Evolutionary conservation across 2,113 vertebrate species (phyloP).

Genomic region (Hippocampus guttulatus): DNA sequence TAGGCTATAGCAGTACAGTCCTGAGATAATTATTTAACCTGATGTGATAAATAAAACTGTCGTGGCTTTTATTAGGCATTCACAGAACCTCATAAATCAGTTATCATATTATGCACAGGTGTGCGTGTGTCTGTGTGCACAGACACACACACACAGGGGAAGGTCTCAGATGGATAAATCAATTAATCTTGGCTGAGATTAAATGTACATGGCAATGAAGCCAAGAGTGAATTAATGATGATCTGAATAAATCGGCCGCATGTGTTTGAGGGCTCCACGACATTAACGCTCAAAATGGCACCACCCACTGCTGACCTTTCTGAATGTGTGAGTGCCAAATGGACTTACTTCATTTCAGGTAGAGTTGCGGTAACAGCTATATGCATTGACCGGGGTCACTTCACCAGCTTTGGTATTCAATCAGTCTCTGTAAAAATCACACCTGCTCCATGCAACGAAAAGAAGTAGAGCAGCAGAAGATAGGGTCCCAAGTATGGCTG

Average conservation of each 20-base stretch:
- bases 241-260: conserved; percentile 19
- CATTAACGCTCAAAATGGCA: background rate
- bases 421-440: conserved; percentile 13
- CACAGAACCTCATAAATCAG: background rate
- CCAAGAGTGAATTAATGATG: conserved; percentile 21
- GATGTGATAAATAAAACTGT: conserved; percentile 4
- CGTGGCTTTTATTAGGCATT: background rate
- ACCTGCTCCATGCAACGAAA: conserved; percentile 45
- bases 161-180: background rate
- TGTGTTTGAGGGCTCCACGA: background rate
- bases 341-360: conserved; percentile 68
- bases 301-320: background rate
- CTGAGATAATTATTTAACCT: background rate
- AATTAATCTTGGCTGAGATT: conserved; percentile 40
- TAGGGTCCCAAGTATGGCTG: conserved; percentile 25
- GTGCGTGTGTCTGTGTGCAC: background rate
- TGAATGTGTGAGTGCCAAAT: background rate
- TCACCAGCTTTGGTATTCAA: conserved; percentile 57
- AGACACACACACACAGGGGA: background rate
- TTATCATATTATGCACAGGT: background rate
- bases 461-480: conserved; percentile 26
- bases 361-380: conserved; percentile 58
- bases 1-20: background rate
- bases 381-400: conserved; percentile 50
- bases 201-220: conserved; percentile 31